A percentile compares a stretch with the other conserved stretches of the same genome.
Evolutionary conservation across 1,140 invertebrate species (phyloP).

Genomic region (Eueides isabella): DNA sequence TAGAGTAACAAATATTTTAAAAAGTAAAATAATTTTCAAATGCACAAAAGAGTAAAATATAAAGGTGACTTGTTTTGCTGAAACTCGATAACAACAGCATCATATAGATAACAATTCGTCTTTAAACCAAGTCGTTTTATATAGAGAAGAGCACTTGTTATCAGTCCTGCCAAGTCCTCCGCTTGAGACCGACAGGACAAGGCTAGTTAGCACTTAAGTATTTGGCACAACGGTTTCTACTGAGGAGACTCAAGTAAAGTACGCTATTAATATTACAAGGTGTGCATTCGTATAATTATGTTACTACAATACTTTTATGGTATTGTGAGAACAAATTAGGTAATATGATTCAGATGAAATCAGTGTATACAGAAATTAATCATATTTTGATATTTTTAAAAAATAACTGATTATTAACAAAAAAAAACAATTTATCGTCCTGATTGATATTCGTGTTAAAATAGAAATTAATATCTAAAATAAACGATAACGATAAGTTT

Average conservation of each 20-base stretch:
- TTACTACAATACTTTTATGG: not conserved
- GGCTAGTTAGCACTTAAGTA: constrained; percentile 29
- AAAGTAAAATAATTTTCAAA: no score
- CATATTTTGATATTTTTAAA: no score
- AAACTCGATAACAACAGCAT: not conserved
- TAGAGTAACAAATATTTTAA: no score
- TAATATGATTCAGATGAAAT: not conserved
- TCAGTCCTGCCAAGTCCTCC: constrained; percentile 25
- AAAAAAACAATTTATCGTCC: no score
- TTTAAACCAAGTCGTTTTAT: constrained; percentile 11
- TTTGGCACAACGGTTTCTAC: constrained; percentile 30
- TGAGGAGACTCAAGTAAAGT: constrained; percentile 20
- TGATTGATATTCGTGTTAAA: no score
- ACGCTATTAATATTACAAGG: constrained; percentile 14
- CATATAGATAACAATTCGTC: not conserved
- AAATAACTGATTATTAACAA: no score
- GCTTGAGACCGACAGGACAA: constrained; percentile 23
- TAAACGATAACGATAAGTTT: no score
- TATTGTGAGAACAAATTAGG: not conserved
- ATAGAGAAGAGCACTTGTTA: constrained; percentile 27
- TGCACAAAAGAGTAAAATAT: no score
- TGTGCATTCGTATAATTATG: not conserved
- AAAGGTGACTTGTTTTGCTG: no score
- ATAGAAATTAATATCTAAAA: no score
- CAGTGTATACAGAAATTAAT: no score